Evolutionary conservation across 2,888 invertebrate species (phyloP), one percentile per base, ranked within the genome.

Genomic region (Amphipyra tragopoginis): DNA sequence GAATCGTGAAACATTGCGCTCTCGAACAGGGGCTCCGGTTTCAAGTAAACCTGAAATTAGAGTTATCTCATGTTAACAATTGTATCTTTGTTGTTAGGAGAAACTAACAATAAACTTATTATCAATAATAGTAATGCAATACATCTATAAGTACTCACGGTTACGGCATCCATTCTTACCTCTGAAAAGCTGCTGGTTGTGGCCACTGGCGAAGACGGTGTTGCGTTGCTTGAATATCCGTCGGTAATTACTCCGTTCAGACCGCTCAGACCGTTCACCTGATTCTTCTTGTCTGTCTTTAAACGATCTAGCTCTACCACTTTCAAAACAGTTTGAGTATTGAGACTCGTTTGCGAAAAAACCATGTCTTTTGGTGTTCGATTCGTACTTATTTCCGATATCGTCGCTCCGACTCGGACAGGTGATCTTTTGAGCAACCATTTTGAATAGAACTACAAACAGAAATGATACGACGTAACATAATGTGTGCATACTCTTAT

Each of bases 401-500:
- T 89, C 90, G 92, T 93, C 93, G 90, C 93, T 92, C 90, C 93
- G 90, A 92, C 92, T 90, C 91, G 93, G 91, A 93, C 93, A 90
- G 93, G 89, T 92, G 93, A 92, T 90, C 89, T 91, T 94, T 94
- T 91, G 92, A 91, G 94, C 90, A 93, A 94, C 94, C 94, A 94
- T 94, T 94, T 94, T 94, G 94, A 88, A 94, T 93, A 94, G 93
- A 94, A 94, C 94, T 94, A 94, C 94, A 94, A 94, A 94, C 90
- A 94, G 87, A 94, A 94, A 94, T 92, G 93, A 93, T 89, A 93
- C 90, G 94, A 93, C 94, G 93, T 94, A 93, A 94, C 94, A 91
- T 89, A 93, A 92, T 92, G 93, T 93, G 92, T 93, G 92, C 90
- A 92, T 90, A 90, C 89, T 89, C 81, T 79, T 92, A 92, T 90